Conservation (phyloP, 2,113 vertebrate genomes). For the Phaethon lepturus region DNA sequence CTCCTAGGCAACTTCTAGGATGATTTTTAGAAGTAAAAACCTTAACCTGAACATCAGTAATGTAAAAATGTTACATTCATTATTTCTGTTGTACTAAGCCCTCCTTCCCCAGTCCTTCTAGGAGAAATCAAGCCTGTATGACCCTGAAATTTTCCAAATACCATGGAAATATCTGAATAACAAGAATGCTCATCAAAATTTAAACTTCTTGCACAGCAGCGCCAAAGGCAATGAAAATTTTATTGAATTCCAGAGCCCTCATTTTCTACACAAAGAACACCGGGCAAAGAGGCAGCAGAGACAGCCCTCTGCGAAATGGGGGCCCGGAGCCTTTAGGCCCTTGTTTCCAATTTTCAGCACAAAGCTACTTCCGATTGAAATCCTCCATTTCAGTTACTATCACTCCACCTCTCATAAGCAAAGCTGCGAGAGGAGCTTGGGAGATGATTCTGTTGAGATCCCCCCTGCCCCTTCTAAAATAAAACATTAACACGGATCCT, state of each 20-base stretch:
- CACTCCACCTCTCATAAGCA: not conserved
- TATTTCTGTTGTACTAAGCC: not conserved
- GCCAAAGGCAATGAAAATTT: constrained; percentile 60
- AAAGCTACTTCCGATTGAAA: constrained; percentile 29
- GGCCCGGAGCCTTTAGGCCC: not conserved
- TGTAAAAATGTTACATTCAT: not conserved
- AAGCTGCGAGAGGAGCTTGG: not conserved
- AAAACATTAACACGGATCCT: not conserved
- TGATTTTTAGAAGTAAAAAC: not conserved
- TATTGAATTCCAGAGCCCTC: constrained; percentile 38
- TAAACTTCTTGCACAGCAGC: constrained; percentile 48
- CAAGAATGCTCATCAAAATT: constrained; percentile 60
- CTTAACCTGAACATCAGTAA: not conserved
- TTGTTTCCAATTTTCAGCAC: not conserved
- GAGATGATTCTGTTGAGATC: accelerated
- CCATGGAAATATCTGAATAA: constrained; percentile 50
- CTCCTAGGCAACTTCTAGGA: not conserved
- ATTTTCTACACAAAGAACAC: not conserved
- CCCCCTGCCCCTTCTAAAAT: not conserved
- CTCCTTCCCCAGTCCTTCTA: not conserved
- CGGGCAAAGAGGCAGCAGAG: not conserved
- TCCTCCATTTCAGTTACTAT: not conserved
- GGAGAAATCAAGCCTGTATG: constrained; percentile 3
- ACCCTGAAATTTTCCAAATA: constrained; percentile 2
- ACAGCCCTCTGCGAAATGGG: not conserved